Conservation (phyloP, 2,113 vertebrate species). For the Isichthys henryi region DNA sequence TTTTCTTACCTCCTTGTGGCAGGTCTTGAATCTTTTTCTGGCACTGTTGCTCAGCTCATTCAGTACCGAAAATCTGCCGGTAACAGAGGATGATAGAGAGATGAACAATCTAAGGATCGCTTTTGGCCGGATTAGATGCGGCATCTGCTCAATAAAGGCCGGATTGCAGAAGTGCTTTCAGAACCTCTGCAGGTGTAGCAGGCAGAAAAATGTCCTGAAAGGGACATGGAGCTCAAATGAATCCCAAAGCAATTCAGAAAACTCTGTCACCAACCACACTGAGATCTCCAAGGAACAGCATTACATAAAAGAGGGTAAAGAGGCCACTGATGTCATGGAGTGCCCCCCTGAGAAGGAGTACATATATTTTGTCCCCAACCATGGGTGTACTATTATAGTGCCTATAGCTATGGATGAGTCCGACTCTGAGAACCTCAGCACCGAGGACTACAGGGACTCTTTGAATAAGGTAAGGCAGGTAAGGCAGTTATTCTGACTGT, state of each 20-base stretch:
- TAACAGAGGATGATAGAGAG: slow-evolving; percentile 91
- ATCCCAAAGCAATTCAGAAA: slow-evolving; percentile 82
- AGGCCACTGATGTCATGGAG: slow-evolving; percentile 73
- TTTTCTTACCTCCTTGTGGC: slow-evolving; percentile 1
- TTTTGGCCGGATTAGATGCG: slow-evolving; percentile 85
- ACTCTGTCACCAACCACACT: slow-evolving; percentile 82
- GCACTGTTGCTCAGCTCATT: slow-evolving; percentile 96
- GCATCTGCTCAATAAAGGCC: slow-evolving; percentile 73
- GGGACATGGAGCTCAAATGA: slow-evolving; percentile 88
- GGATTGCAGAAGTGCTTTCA: slow-evolving; percentile 69
- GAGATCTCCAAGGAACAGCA: slow-evolving; percentile 80
- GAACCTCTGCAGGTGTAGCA: slow-evolving; percentile 69
- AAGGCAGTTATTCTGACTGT: not conserved
- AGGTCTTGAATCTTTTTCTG: slow-evolving; percentile 96
- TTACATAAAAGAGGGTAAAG: slow-evolving; percentile 75
- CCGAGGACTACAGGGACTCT: slow-evolving; percentile 90
- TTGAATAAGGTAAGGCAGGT: slow-evolving; percentile 81
- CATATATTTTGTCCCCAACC: slow-evolving; percentile 90
- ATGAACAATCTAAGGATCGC: slow-evolving; percentile 98
- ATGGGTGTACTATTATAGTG: slow-evolving; percentile 83
- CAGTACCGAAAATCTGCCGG: slow-evolving; percentile 94
- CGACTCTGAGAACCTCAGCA: slow-evolving; percentile 93
- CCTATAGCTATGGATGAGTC: slow-evolving; percentile 93
- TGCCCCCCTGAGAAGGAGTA: slow-evolving; percentile 80
- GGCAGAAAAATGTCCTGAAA: slow-evolving; percentile 58